Percentiles rank a stretch among this genome's conserved stretches.
Evolutionary conservation across 2,797 vertebrate genomes (phyloP).

Genomic region (Hyperoplus immaculatus): DNA sequence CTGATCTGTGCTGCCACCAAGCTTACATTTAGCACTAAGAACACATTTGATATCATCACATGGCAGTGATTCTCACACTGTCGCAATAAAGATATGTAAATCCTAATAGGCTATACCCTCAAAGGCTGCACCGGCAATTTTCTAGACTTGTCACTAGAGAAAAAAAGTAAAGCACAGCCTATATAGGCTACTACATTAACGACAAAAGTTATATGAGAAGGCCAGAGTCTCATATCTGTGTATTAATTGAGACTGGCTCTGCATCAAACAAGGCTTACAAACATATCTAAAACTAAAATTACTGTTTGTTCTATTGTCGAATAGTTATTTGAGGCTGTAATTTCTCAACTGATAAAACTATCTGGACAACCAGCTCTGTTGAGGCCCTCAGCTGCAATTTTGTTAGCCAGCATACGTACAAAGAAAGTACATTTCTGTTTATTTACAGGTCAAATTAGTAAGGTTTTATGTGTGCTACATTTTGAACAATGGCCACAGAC

Average conservation of each 20-base stretch:
- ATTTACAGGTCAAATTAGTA: not conserved
- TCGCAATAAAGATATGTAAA: constrained; percentile 9
- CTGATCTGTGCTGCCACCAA: not conserved
- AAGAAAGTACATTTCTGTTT: not conserved
- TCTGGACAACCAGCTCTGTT: not conserved
- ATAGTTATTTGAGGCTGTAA: not conserved
- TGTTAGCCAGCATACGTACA: not conserved
- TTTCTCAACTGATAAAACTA: not conserved
- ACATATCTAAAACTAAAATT: not conserved
- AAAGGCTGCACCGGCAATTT: constrained; percentile 8
- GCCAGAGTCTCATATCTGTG: not conserved
- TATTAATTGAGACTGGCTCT: not conserved
- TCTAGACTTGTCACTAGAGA: not conserved
- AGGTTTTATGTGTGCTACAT: not conserved
- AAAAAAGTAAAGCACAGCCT: constrained; percentile 1
- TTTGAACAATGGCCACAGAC: not conserved
- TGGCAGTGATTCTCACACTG: constrained; percentile 6
- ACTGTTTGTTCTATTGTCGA: not conserved
- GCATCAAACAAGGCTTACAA: no score
- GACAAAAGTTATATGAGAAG: not conserved
- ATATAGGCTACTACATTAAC: not conserved
- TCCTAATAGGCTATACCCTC: not conserved
- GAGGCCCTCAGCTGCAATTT: not conserved
- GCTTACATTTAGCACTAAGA: constrained; percentile 11
- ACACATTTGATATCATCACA: constrained; percentile 13